A percentile compares a stretch with the other conserved stretches of the same genome.
Conservation (phyloP, 2,888 invertebrate species). For the Acleris holmiana region DNA sequence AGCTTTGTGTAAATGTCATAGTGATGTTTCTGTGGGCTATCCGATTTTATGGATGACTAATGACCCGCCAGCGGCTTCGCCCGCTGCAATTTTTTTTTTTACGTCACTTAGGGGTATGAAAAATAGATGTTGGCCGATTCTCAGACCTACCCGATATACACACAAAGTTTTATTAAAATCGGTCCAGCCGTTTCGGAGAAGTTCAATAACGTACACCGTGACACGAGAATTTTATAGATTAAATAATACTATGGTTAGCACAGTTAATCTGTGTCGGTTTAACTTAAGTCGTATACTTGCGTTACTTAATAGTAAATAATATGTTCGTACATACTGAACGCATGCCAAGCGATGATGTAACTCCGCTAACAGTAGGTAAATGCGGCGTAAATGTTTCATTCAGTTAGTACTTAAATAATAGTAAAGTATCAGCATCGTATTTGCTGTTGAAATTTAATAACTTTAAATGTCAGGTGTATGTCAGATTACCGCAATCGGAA, state of each 20-base stretch:
- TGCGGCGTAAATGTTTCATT: slow-evolving; percentile 32
- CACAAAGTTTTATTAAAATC: too few relatives aligned
- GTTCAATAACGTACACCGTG: too few relatives aligned
- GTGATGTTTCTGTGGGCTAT: not conserved
- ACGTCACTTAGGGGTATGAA: too few relatives aligned
- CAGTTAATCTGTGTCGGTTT: too few relatives aligned
- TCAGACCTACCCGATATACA: too few relatives aligned
- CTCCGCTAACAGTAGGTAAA: slow-evolving; percentile 19
- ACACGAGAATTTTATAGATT: too few relatives aligned
- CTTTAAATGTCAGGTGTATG: slow-evolving; percentile 2
- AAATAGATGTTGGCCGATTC: too few relatives aligned
- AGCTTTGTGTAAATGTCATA: slow-evolving; percentile 1
- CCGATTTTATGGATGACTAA: too few relatives aligned
- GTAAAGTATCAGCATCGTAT: slow-evolving; percentile 11
- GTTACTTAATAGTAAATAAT: slow-evolving; percentile 13
- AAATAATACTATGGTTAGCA: too few relatives aligned
- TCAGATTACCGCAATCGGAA: slow-evolving; percentile 24
- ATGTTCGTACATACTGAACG: slow-evolving; percentile 20
- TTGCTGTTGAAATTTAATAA: slow-evolving; percentile 10
- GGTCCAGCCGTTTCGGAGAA: too few relatives aligned
- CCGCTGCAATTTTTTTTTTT: too few relatives aligned
- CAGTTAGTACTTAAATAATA: slow-evolving; percentile 9
- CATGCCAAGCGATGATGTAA: slow-evolving; percentile 31
- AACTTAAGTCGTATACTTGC: slow-evolving; percentile 3
- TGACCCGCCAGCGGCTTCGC: too few relatives aligned